Evolutionary conservation across 1,140 invertebrate genomes (phyloP).

Genomic region (Brachionus asplanchnoidis): DNA sequence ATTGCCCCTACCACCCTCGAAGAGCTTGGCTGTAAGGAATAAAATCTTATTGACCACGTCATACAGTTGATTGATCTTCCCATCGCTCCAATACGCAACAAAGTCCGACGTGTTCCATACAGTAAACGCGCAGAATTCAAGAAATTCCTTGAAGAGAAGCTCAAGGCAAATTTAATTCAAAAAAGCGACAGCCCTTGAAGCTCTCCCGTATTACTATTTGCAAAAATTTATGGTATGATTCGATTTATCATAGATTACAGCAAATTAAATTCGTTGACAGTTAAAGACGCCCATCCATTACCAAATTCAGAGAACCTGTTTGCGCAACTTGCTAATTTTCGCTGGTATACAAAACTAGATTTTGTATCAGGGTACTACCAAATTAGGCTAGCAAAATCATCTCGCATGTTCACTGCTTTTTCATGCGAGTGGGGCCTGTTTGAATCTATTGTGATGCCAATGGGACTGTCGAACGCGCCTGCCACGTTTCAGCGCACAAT

Average conservation of each 20-base stretch:
- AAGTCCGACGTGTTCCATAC: not conserved
- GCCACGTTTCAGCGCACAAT: no score
- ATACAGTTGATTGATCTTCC: no score
- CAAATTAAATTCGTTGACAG: not conserved
- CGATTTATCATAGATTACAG: no score
- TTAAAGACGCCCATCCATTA: not conserved
- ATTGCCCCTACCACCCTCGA: no score
- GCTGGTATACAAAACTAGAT: not conserved
- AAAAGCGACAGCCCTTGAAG: not conserved
- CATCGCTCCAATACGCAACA: not conserved
- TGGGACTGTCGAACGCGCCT: not conserved
- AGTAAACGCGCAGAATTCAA: not conserved
- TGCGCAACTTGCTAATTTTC: not conserved
- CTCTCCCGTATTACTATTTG: not conserved
- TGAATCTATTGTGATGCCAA: slow-evolving; percentile 44
- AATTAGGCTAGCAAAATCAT: not conserved
- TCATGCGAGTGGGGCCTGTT: not conserved
- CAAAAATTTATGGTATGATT: no score
- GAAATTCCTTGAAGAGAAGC: not conserved
- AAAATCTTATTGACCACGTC: no score
- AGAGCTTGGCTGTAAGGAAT: no score
- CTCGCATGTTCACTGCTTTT: not conserved
- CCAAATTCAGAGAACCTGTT: not conserved
- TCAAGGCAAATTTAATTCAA: not conserved
- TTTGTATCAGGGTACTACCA: not conserved